Evolutionary conservation across 2,797 vertebrate genomes (phyloP), one percentile per base, ranked within the genome.

Genomic region (Pangasius djambal): DNA sequence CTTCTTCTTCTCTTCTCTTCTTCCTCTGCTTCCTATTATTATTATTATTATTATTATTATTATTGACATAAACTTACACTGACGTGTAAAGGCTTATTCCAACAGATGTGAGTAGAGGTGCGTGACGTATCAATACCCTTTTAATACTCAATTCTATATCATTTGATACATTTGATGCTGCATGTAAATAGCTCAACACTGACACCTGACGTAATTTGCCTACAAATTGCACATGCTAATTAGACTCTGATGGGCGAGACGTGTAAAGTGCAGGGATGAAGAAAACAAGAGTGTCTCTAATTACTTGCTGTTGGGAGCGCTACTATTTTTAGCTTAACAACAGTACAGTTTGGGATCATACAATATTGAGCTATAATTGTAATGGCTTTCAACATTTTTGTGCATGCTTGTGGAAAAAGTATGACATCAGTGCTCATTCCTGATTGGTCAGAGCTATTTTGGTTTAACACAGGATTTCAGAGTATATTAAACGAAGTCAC

Each of bases 151-250:
- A 5, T 67, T 50, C 52, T n/a, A 48, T 48, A 84, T 10, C 3
- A 9, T n/a, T 48, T 65, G 0, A 48, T 48, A n/a, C 25, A 31
- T 48, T 65, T 12, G 40, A 50, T 31, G 25, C 3, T 28, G 82
- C 13, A 48, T 65, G 37, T 83, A n/a, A 83, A 65, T 20, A 61
- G 55, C 55, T 82, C 55, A 81, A 65, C 37, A 65, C 59, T 83
- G 59, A 83, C 81, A 83, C 81, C 59, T 83, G 59, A 83, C 9
- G 34, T 61, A 37, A 61, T 82, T 61, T 82, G 55, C 20, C 4
- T 61, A 61, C n/a, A 61, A 82, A 82, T 57, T 37, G 20, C 55
- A 40, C 55, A 61, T 82, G 55, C 34, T 82, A 82, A 82, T 82
- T 59, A 61, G 79, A 13, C 55, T 15, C 22, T 15, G 55, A 40